These are phyloP conservation scores for Glossophaga mutica DNA, from an alignment of 2,797 vertebrate genomes.

Conservation along the genomic window DNA sequence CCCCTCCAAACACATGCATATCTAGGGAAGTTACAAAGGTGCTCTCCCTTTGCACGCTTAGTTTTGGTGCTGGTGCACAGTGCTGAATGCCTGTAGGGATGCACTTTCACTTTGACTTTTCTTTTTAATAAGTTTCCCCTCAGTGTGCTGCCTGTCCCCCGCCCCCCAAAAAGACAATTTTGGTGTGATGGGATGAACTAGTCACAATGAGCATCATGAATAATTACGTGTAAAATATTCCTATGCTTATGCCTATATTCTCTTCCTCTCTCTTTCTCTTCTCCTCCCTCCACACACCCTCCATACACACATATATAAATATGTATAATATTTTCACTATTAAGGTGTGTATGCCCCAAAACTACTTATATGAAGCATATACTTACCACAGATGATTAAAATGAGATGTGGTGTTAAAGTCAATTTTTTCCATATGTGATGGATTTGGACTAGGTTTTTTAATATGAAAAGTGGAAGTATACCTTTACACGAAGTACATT, in stretches of 20 bases:
- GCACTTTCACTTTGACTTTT: not conserved
- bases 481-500: slow-evolving; percentile 17
- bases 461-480: not conserved
- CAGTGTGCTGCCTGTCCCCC: not conserved
- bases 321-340: not conserved
- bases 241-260: not conserved
- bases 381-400: slow-evolving; percentile 41
- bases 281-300: not conserved
- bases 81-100: not conserved
- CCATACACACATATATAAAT: not conserved
- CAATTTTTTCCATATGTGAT: not conserved
- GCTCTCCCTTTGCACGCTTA: not conserved
- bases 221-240: not conserved
- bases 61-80: not conserved
- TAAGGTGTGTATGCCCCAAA: not conserved
- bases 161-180: not conserved
- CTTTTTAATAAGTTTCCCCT: not conserved
- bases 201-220: not conserved
- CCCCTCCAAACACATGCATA: slow-evolving; percentile 36
- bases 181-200: not conserved
- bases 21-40: slow-evolving; percentile 27
- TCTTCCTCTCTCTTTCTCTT: not conserved
- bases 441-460: not conserved
- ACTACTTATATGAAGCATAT: not conserved
- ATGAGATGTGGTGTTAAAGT: not conserved